Evolutionary conservation across 2,797 vertebrate species (phyloP).

Genomic region (Pterois miles): DNA sequence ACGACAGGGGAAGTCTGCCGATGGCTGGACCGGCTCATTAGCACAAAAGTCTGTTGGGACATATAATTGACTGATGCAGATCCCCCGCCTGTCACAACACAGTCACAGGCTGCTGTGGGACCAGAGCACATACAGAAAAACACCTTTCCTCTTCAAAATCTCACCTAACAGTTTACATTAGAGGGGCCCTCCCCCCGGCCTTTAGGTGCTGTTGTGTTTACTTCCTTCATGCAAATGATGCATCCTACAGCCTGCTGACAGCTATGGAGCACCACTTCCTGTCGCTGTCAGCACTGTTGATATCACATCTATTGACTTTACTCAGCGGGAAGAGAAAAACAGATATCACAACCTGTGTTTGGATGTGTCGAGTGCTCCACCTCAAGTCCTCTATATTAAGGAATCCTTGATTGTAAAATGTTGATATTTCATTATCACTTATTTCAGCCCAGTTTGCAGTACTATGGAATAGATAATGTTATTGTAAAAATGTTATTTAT

Average conservation of each 20-base stretch:
- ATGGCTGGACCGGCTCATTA: conserved; percentile 99
- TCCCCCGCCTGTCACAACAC: conserved; percentile 82
- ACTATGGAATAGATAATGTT: not conserved
- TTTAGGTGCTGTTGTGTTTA: conserved; percentile 71
- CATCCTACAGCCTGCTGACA: conserved; percentile 56
- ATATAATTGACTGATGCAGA: conserved; percentile 99
- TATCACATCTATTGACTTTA: conserved; percentile 67
- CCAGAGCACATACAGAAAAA: conserved; percentile 58
- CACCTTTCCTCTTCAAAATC: conserved; percentile 73
- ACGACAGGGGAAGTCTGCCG: conserved; percentile 99
- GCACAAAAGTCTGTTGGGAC: conserved; percentile 99
- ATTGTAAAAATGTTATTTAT: not conserved
- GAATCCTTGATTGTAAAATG: not conserved
- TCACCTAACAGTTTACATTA: conserved; percentile 68
- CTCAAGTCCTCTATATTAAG: not conserved
- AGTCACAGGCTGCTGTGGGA: conserved; percentile 62
- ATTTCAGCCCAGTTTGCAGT: not conserved
- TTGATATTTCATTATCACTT: not conserved
- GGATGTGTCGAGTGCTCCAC: not conserved
- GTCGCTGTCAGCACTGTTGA: conserved; percentile 67
- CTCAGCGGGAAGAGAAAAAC: conserved; percentile 48
- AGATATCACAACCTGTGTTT: conserved; percentile 20
- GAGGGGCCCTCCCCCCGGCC: conserved; percentile 48
- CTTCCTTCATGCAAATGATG: conserved; percentile 74
- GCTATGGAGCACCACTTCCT: conserved; percentile 66